Base-by-base conservation (phyloP, 1,140 invertebrate species). In the Platyura marginata region DNA sequence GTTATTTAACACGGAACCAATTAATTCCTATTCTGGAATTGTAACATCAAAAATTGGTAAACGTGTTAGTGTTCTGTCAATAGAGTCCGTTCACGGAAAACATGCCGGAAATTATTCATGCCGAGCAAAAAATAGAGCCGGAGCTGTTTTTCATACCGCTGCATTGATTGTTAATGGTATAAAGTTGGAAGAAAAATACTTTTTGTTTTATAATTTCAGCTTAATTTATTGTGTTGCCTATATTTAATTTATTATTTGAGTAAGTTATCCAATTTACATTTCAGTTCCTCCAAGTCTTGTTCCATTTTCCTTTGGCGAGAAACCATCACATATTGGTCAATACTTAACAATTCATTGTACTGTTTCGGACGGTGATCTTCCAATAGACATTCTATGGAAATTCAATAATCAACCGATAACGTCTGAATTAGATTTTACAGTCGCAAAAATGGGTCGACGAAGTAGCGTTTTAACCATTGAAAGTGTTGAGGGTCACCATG, bases 41-140 rank as follows among this genome's bases (percentile, higher is more conserved):
- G 68, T 66, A 44, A 67, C 84, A 51, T 68, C 71, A 45, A 71
- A 79, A 72, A 71, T 74, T 55, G 70, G 86, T 65, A 74, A 87
- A 63, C 72, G 77, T 62, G 68, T 80, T 49, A 85, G 78, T 50
- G 74, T 81, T 21, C 62, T 85, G 43, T 78, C 74, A 18, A 83
- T 86, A 46, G 77, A 82, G 47, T 74, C 77, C 13, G 77, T 81
- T 3, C 72, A 71, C 53, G 74, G 77, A 43, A 67, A 70, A 45
- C 76, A 82, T 61, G 73, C 72, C 48, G 82, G 81, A 33, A 79
- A 82, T 56, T 84, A 82, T 51, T 81, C 77, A 18, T 85, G 83
- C 53, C 68, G 70, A 18, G 86, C 81, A 15, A 75, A 70, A 48
- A 91, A 90, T 60, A 62, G 61, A 36, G 80, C 78, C 29, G 79